Percentiles rank a stretch among this genome's conserved stretches.
Conservation (phyloP, 2,888 invertebrate genomes). For the Drosophila mimica region DNA sequence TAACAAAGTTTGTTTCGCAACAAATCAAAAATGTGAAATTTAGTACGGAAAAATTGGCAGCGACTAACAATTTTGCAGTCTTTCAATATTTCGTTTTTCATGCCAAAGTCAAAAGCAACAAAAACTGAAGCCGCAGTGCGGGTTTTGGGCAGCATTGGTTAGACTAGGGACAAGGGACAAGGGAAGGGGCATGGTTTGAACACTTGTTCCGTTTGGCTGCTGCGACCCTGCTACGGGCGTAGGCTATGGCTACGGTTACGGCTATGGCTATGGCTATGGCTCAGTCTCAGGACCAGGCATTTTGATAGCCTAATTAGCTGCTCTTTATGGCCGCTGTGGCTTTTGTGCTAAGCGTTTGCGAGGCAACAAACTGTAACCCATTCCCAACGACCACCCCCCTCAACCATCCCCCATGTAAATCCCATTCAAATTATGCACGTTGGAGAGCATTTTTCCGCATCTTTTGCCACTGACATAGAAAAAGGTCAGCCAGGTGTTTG, state of each 20-base stretch:
- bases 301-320: slow-evolving; percentile 79
- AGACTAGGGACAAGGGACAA: no score
- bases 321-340: slow-evolving; percentile 69
- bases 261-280: background rate
- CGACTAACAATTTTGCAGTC: slow-evolving; percentile 20
- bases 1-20: slow-evolving; percentile 62
- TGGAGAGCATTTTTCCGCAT: slow-evolving; percentile 70
- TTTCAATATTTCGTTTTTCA: slow-evolving; percentile 42
- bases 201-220: slow-evolving; percentile 64
- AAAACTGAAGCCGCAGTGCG: slow-evolving; percentile 60
- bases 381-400: slow-evolving; percentile 5
- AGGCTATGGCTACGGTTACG: background rate
- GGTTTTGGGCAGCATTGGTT: background rate
- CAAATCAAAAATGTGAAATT: slow-evolving; percentile 64
- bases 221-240: slow-evolving; percentile 21
- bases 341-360: slow-evolving; percentile 75
- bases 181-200: background rate
- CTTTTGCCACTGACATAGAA: slow-evolving; percentile 77
- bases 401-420: slow-evolving; percentile 12
- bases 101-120: slow-evolving; percentile 58
- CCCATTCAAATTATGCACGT: slow-evolving; percentile 73
- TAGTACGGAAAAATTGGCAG: slow-evolving; percentile 37
- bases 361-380: slow-evolving; percentile 57
- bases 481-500: slow-evolving; percentile 65
- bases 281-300: slow-evolving; percentile 47